Base-by-base conservation (phyloP, 2,888 invertebrate species). In the Adelphocoris suturalis region DNA sequence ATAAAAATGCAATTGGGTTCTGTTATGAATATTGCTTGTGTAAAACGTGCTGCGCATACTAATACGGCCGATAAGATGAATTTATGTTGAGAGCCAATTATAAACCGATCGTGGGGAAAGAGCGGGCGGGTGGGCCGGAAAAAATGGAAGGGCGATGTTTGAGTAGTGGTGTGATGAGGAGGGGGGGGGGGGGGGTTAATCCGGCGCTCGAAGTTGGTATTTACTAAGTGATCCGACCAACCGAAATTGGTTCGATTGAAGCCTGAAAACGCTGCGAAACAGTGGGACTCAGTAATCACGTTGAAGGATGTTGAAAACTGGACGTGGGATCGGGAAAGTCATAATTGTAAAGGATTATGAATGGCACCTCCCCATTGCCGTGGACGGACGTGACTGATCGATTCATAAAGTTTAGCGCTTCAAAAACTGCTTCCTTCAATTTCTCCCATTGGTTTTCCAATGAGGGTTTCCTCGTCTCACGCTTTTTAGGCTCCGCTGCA, bases 271-370 rank as follows among this genome's bases (percentile, higher is more conserved):
- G 14, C 52, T 52, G 52, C 19, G 61, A 68, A 23, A 68, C 68
- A 27, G 27, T 52, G 52, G 16, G 52, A 52, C 13, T 11, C 52
- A 2, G 52, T 52, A 13, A 52, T 68, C 23, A 11, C 68, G 57
- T 68, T 68, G 19, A 68, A 68, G 19, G 68, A 68, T n/a, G 68
- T 68, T 68, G 68, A 68, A 68, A 27, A 68, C 9, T 68, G 68
- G 68, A 52, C 52, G 68, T 23, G 68, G 23, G 19, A 23, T 23
- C 23, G 19, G 23, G 13, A n/a, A 68, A 19, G 68, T 23, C 52
- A 52, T 52, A 52, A 52, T 52, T 52, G 52, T 13, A 52, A 16
- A 14, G 52, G 16, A 52, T 52, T 52, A 68, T 68, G 19, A 61
- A 19, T 61, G 61, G n/a, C 61, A 19, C 16, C n/a, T 9, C 61